Base-by-base conservation (phyloP, 2,888 invertebrate genomes). In the Drosophila mettleri region DNA sequence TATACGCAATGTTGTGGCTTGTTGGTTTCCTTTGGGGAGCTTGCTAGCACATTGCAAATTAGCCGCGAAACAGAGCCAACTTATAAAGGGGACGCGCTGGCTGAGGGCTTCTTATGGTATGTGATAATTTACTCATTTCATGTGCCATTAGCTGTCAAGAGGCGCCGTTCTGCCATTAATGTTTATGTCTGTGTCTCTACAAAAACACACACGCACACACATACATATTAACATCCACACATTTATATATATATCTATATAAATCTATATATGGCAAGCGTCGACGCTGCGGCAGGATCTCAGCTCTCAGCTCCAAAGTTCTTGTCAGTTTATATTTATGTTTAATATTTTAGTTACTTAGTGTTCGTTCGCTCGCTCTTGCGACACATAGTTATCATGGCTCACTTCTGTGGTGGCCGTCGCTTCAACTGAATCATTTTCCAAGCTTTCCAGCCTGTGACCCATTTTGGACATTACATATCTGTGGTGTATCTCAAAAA, bases 101-200 rank as follows among this genome's bases (percentile, higher is more conserved):
- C 24, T 48, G 58, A 52, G 46, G 54, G 38, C 27, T 46, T 60
- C 53, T 68, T 62, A 43, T 51, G 57, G 65, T 63, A 79, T 77
- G 88, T 80, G 83, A 88, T 84, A 84, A 88, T 83, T 84, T 87
- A 88, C 84, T 84, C 88, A 88, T 83, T 84, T 84, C 87, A 87
- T 87, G 87, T 86, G 84, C 86, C 74, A 88, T 88, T 86, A 80
- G 78, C 78, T 87, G 86, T 79, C 86, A 78, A 76, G 78, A 69
- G 74, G 38, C 61, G 46, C 57, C 48, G 46, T 20, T 51, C 38
- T 68, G 62, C 63, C 73, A 65, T 73, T 74, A 74, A 73, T 43
- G 61, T 48, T 63, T 27, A 46, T 51, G 57, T 34, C 36, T 34
- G 34, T 24, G 12, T 46, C 41, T 33, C 43, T 14, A 12, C 34